Base-by-base conservation (phyloP, 2,113 vertebrate genomes). In the Scopus umbretta region DNA sequence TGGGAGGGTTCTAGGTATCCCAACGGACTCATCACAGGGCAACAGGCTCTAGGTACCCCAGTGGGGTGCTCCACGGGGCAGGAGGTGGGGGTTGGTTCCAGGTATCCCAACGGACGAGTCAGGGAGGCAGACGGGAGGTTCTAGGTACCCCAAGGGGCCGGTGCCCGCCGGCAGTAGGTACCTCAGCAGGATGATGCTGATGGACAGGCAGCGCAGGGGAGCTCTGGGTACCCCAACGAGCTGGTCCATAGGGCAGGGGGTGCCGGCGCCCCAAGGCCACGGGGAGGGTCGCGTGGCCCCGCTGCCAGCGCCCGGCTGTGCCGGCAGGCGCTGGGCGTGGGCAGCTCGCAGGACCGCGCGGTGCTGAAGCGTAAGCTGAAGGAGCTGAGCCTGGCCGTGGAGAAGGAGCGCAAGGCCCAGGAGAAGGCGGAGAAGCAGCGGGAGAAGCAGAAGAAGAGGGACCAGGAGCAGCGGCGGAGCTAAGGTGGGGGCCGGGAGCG, bases 401-500 rank as follows among this genome's bases (percentile, higher is more conserved):
- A 99, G 97, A 99, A 98, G 94, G 98, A 99, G 83, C 98, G 97
- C 56, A 99, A 99, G 88, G 98, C 98, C 50, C 97, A 98, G 97
- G 98, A 98, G 94, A 99, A 99, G 87, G 97, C 98, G 6, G 99
- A 98, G 42, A 98, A 98, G 88, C 98, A 99, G 96, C 98, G 98
- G 11, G 98, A 99, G 70, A 99, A 98, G 83, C 98, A 99, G 56
- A 97, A 98, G 56, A 98, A 98, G 80, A 98, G 97, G 71, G 97
- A 98, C 63, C 95, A 97, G 84, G 98, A 98, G 88, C 98, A 98
- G 97, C 97, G 88, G 47, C 40, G 78, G 74, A 96, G 94, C 49
- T 96, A 66, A 72, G 26, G 55, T 30, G 43, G 56, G 71, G 65
- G 45, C 42, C 2, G 6, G 70, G 55, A 83, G 45, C 2, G 30